Base-by-base conservation (phyloP, 2,888 invertebrate genomes). In the Alviniconcha strummeri region DNA sequence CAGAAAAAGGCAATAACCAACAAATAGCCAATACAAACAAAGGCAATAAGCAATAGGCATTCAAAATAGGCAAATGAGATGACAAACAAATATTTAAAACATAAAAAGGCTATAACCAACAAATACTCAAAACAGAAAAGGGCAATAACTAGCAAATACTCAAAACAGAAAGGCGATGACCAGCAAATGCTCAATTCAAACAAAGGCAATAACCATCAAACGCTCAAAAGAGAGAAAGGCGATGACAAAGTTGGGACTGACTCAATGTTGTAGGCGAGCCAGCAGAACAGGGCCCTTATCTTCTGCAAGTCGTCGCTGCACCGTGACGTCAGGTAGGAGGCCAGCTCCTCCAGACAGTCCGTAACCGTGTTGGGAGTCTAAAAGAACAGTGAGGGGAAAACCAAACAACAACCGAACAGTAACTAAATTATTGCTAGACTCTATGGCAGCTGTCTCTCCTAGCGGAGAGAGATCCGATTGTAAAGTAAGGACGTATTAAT, bases 231-330 rank as follows among this genome's bases (percentile, higher is more conserved):
- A 74, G n/a, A 54, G 52, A n/a, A 17, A 74, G 36, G 7, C 74
- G 19, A 13, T 5, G n/a, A n/a, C 8, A 1, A 19, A 36, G 36
- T 36, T 36, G 36, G 15, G 19, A 64, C 79, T 36, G 52, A 79
- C 79, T 56, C 57, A 15, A 79, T 52, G n/a, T 79, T 79, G 52
- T 13, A 19, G 13, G 79, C 79, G 2, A 79, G 36, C 79, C 79
- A 79, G 79, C 79, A 79, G 67, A 79, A 79, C 64, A 79, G 52
- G 67, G 67, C 79, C 54, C 79, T 64, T 52, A 79, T 64, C n/a
- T 67, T 79, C 19, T 79, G 52, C 56, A 79, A 52, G 79, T 79
- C 79, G 36, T 64, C 54, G 67, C n/a, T 56, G 67, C 79, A 67
- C 15, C 52, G 13, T 2, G 57, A 54, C 57, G 79, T 67, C 79